Evolutionary conservation across 2,888 invertebrate genomes (phyloP), one percentile per base, ranked within the genome.

Genomic region (Scaptomyza cyrtandrae): DNA sequence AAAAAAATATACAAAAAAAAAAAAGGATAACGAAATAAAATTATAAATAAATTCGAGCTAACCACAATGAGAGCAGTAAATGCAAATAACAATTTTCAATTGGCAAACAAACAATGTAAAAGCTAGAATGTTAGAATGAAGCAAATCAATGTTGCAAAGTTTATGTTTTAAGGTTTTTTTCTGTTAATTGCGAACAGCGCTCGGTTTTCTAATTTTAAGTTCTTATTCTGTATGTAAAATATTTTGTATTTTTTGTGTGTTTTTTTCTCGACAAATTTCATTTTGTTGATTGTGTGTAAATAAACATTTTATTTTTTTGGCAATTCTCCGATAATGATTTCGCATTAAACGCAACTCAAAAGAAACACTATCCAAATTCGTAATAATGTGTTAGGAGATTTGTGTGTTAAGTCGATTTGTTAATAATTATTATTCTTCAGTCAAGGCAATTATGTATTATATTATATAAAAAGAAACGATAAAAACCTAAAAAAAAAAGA

Each of bases 361-460:
- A 14, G 39, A 39, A 14, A 29, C 6, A 33, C 88, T 71, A 74
- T 80, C 41, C 41, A 79, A 79, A 66, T 75, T 73, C 62, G 78
- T 19, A 19, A 19, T 75, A 79, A 50, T 75, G 69, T 80, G 69
- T 33, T 49, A 33, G 19, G 19, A 19, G 24, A 24, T 1, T 4
- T 24, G 24, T 69, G 72, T 69, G 31, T 78, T 76, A 68, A 82
- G 68, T 76, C 78, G 65, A 80, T 83, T 80, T 78, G 75, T 78
- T 72, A 54, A 73, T 72, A 49, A 61, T 50, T 35, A 50, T 41
- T 63, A 19, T 43, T 63, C 46, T 81, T 75, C 68, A 80, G 80
- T 80, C 81, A 88, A 72, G 76, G 80, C 80, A 82, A 78, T 75
- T 80, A 75, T 75, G 80, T 80, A 82, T 79, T 83, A 76, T 86